Evolutionary conservation across 2,113 vertebrate genomes (phyloP).

Genomic region (Chaenogobius annularis): DNA sequence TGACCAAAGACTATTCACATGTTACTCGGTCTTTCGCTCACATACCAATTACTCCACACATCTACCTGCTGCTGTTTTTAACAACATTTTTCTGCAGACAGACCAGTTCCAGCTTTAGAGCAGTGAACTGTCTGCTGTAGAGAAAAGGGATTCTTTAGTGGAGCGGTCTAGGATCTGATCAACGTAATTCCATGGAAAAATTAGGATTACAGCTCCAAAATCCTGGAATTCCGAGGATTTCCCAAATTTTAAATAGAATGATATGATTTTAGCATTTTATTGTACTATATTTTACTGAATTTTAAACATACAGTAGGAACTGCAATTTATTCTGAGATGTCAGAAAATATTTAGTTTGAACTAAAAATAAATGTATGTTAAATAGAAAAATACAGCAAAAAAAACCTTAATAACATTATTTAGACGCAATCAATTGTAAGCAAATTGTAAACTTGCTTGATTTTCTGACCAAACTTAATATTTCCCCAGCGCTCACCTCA

Average conservation of each 20-base stretch:
- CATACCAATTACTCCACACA: slow-evolving; percentile 4
- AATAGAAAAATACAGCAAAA: neutral
- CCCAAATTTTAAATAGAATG: slow-evolving; percentile 54
- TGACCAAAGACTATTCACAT: slow-evolving; percentile 12
- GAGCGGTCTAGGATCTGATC: slow-evolving; percentile 28
- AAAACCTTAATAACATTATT: neutral
- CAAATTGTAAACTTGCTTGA: neutral
- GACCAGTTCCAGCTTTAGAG: slow-evolving; percentile 45
- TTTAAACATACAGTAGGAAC: neutral
- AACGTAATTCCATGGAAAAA: slow-evolving; percentile 47
- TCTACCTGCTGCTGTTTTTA: slow-evolving; percentile 53
- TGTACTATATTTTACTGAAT: neutral
- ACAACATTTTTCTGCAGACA: slow-evolving; percentile 46
- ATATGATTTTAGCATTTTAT: slow-evolving; percentile 22
- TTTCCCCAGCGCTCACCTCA: neutral
- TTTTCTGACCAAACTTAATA: neutral
- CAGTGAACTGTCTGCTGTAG: slow-evolving; percentile 14
- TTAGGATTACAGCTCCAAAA: slow-evolving; percentile 56
- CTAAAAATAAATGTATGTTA: neutral
- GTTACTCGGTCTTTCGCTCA: slow-evolving; percentile 10
- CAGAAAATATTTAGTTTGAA: neutral
- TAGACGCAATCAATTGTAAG: neutral
- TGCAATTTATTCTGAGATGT: neutral
- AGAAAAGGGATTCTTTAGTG: slow-evolving; percentile 25
- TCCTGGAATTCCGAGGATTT: slow-evolving; percentile 38